These are phyloP conservation scores for Callinectes sapidus DNA, from an alignment of 2,888 invertebrate genomes.

Conservation along the genomic window DNA sequence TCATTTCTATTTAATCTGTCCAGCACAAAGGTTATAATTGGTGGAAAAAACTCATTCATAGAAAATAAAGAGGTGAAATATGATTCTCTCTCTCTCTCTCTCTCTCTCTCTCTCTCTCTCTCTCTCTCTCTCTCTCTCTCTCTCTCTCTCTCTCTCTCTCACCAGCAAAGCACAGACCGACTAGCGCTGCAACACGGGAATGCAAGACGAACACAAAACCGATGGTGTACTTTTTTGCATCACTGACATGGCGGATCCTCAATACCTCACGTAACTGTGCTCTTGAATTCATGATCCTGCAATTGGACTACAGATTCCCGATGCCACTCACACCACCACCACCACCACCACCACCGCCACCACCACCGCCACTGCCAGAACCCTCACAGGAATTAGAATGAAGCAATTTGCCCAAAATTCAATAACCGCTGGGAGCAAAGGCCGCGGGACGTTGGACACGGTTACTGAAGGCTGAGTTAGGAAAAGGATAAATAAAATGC, in stretches of 20 bases:
- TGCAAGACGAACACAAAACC: background rate
- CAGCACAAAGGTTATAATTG: too few relatives aligned
- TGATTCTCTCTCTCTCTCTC: background rate
- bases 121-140: background rate
- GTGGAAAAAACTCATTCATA: too few relatives aligned
- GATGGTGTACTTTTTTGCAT: background rate
- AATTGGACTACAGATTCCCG: background rate
- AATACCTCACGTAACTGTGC: background rate
- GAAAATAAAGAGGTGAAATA: background rate
- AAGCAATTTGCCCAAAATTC: background rate
- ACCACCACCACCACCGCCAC: too few relatives aligned
- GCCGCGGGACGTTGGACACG: background rate
- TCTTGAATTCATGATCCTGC: background rate
- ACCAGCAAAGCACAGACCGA: background rate
- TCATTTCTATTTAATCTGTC: background rate
- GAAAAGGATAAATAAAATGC: too few relatives aligned
- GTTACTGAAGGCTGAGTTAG: background rate
- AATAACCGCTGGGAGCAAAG: background rate
- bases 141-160: conserved; percentile 24
- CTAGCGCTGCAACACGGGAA: background rate
- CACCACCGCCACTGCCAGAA: too few relatives aligned
- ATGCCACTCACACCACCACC: background rate
- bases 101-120: background rate
- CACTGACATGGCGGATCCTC: background rate
- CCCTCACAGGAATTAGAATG: background rate